Evolutionary conservation across 2,113 vertebrate species (phyloP).

Genomic region (Gila orcuttii): DNA sequence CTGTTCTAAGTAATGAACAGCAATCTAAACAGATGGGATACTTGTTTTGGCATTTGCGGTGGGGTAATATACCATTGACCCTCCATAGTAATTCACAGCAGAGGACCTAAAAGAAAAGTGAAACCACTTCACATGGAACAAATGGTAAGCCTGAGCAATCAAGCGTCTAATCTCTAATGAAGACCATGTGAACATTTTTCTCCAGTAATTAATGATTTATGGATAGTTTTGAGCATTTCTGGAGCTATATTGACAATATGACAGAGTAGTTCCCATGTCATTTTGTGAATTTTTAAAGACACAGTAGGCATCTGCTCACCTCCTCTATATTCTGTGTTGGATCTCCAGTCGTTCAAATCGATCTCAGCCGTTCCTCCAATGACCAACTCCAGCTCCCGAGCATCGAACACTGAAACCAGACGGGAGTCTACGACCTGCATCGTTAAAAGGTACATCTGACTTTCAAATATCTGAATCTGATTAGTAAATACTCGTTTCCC

Average conservation of each 20-base stretch:
- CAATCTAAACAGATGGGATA: slow-evolving; percentile 43
- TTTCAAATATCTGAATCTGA: neutral
- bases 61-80: slow-evolving; percentile 6
- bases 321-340: slow-evolving; percentile 95
- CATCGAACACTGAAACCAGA: slow-evolving; percentile 96
- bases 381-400: slow-evolving; percentile 95
- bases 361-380: slow-evolving; percentile 98
- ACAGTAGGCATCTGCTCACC: slow-evolving; percentile 71
- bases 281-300: neutral
- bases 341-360: slow-evolving; percentile 93
- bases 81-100: slow-evolving; percentile 26
- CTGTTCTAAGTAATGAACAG: slow-evolving; percentile 22
- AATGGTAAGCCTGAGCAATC: slow-evolving; percentile 54
- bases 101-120: slow-evolving; percentile 34
- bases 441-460: neutral
- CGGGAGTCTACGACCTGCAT: slow-evolving; percentile 94
- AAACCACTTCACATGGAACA: slow-evolving; percentile 42
- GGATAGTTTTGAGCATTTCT: neutral
- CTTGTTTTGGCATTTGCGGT: slow-evolving; percentile 54
- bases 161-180: slow-evolving; percentile 41
- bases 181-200: slow-evolving; percentile 38
- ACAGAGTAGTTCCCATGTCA: neutral
- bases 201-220: neutral
- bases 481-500: neutral
- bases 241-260: neutral